phyloP scores from a whole-genome alignment of 1,140 invertebrate species.

The Pseudoatta argentina region DNA sequence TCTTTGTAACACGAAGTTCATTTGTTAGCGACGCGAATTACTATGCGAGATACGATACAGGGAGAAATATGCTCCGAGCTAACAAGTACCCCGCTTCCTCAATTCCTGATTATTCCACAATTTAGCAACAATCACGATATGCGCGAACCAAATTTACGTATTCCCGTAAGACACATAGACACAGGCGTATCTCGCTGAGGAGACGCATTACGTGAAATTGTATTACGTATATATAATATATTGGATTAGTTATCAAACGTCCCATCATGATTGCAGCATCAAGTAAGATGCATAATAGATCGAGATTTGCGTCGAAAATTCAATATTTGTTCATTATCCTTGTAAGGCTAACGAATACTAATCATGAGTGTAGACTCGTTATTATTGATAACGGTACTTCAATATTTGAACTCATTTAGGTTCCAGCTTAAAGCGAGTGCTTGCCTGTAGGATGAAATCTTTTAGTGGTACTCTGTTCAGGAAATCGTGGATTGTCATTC shows the following conservation, averaged over 20 bases:
- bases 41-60: constrained; percentile 13
- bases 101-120: constrained; percentile 2
- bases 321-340: constrained; percentile 17
- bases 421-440: not conserved
- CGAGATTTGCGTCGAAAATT: not conserved
- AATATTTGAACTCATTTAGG: not conserved
- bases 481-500: not conserved
- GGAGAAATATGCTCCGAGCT: not conserved
- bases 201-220: not conserved
- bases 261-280: not conserved
- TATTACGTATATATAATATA: constrained; percentile 9
- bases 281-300: not conserved
- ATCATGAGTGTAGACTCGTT: not conserved
- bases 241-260: constrained; percentile 16
- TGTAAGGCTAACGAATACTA: constrained; percentile 9
- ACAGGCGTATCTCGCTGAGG: not conserved
- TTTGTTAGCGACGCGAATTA: constrained; percentile 28
- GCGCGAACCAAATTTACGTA: constrained; percentile 4
- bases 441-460: not conserved
- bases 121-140: constrained; percentile 10
- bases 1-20: constrained; percentile 6
- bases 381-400: constrained; percentile 14
- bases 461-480: not conserved
- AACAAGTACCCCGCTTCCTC: not conserved
- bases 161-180: constrained; percentile 1